Base-by-base conservation (phyloP, 2,888 invertebrate genomes). In the Scelioninae gen. 1 region DNA sequence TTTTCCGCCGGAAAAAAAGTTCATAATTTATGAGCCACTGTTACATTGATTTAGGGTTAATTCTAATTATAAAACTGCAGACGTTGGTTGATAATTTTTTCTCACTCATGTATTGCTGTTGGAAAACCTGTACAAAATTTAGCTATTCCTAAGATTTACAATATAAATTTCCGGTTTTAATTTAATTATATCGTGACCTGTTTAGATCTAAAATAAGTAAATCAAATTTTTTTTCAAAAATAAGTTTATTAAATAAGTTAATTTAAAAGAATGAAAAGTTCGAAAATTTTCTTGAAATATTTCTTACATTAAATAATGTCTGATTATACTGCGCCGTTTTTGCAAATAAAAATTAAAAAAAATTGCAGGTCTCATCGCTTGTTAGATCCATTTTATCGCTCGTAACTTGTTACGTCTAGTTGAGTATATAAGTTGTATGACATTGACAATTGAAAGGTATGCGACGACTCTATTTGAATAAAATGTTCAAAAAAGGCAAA, bases 391-490 rank as follows among this genome's bases (percentile, higher is more conserved):
- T 68, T 74, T 80, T 38, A 62, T 69, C 34, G 51, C 56, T 80
- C 74, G 56, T 63, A 45, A 58, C 60, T 72, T 51, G 79, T 68
- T 74, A 62, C 45, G 43, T 55, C 66, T 47, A 63, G 23, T 69
- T 69, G 45, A 16, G 55, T 10, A 66, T 34, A 74, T 74, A 74
- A 62, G 38, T 51, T 63, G 68, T 53, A 65, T 80, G 74, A 69
- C 80, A 78, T 78, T 80, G 74, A 69, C 68, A 80, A 80, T 74
- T 80, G 80, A 80, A 80, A 74, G 68, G 80, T 74, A 80, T 74
- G 80, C 56, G 74, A 69, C 74, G 49, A 74, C 62, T 40, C 31
- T n/a, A 71, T 80, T 80, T 79, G 56, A 74, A 79, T 65, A 62
- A 69, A 66, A 63, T 38, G 45, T 29, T 47, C 8, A 43, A 66